A percentile compares a stretch with the other conserved stretches of the same genome.
Conservation (phyloP, 2,797 vertebrate species). For the Chaetophractus vellerosus region DNA sequence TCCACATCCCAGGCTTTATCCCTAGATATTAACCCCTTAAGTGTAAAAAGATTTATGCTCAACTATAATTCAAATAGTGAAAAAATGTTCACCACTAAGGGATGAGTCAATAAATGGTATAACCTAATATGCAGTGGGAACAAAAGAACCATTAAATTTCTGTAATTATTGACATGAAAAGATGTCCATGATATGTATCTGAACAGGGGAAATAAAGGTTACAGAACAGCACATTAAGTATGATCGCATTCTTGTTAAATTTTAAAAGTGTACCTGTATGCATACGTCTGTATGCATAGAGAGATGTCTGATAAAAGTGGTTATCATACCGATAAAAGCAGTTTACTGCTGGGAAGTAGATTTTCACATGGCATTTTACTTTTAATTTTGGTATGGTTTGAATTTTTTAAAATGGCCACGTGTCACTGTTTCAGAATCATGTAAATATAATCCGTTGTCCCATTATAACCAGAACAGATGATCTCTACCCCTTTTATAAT, state of each 20-base stretch:
- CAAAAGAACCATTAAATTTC: background rate
- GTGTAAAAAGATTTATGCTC: background rate
- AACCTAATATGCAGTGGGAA: background rate
- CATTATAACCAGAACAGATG: conserved; percentile 2
- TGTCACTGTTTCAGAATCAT: conserved; percentile 32
- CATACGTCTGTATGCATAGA: background rate
- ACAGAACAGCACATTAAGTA: background rate
- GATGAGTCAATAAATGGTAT: background rate
- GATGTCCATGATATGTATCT: background rate
- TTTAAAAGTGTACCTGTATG: background rate
- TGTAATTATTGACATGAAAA: background rate
- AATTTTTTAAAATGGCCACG: conserved; percentile 22
- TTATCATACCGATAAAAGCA: background rate
- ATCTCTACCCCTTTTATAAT: background rate
- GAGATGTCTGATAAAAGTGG: background rate
- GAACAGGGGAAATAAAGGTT: background rate
- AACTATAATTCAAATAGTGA: conserved; percentile 11
- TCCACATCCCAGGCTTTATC: background rate
- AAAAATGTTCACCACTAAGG: background rate
- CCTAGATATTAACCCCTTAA: background rate
- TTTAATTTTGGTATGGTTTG: conserved; percentile 22
- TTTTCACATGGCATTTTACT: background rate
- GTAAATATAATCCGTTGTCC: background rate
- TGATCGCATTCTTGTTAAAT: background rate
- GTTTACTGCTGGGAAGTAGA: background rate